Percentiles rank a stretch among this genome's conserved stretches.
Evolutionary conservation across 2,113 vertebrate genomes (phyloP).

Genomic region (Chionis minor): DNA sequence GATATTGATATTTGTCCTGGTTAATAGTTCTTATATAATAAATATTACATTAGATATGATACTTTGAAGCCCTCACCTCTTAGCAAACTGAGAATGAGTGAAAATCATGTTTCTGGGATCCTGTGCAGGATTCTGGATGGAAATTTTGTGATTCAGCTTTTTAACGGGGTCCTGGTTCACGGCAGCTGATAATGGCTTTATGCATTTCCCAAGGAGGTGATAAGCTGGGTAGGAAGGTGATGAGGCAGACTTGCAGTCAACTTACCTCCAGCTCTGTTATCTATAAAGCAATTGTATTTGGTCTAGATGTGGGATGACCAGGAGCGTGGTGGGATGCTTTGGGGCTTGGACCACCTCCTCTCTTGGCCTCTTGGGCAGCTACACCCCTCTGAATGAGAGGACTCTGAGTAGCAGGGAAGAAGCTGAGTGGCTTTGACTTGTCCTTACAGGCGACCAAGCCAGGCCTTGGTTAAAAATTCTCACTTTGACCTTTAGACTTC

Average conservation of each 20-base stretch:
- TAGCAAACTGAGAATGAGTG: background rate
- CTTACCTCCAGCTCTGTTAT: background rate
- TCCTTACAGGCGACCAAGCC: background rate
- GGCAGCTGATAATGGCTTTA: background rate
- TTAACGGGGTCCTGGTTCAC: background rate
- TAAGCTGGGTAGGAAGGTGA: background rate
- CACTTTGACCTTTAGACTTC: background rate
- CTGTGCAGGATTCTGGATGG: background rate
- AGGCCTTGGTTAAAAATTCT: background rate
- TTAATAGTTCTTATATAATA: background rate
- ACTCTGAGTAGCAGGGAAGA: background rate
- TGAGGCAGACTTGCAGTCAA: background rate
- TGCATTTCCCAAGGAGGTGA: background rate
- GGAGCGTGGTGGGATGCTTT: fast-evolving
- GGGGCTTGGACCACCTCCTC: background rate
- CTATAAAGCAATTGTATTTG: background rate
- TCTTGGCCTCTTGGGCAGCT: background rate
- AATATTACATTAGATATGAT: background rate
- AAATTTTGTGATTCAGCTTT: background rate
- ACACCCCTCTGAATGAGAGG: background rate
- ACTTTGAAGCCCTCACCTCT: background rate
- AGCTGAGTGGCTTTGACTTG: background rate
- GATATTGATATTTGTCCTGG: background rate
- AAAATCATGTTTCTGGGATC: background rate
- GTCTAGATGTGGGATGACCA: background rate